Evolutionary conservation across 2,113 vertebrate genomes (phyloP).

Genomic region (Carlito syrichta): DNA sequence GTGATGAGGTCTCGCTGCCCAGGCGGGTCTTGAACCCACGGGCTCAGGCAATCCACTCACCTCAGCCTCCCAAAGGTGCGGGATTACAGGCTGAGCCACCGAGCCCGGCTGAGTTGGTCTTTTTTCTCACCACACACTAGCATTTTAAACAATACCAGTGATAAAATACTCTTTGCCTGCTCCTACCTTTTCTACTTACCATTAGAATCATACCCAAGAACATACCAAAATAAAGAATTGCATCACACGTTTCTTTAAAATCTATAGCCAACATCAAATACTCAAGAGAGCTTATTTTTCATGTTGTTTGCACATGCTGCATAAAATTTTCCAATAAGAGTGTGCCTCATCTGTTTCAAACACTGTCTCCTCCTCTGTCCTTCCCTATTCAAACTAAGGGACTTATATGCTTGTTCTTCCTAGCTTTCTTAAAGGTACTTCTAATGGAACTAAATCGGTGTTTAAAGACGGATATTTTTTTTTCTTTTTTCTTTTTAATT

Average conservation of each 20-base stretch:
- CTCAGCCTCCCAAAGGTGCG: too few relatives aligned
- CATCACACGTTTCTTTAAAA: background rate
- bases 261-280: background rate
- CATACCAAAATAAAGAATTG: background rate
- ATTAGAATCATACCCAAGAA: background rate
- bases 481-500: background rate
- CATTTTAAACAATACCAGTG: background rate
- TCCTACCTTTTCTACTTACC: background rate
- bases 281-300: background rate
- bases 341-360: background rate
- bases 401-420: background rate
- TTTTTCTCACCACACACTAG: background rate
- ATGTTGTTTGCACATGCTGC: background rate
- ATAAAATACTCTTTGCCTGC: background rate
- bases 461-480: background rate
- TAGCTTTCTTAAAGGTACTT: background rate
- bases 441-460: background rate
- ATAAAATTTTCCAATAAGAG: background rate
- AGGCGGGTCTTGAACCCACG: too few relatives aligned
- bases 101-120: too few relatives aligned
- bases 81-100: too few relatives aligned
- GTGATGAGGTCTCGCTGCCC: too few relatives aligned
- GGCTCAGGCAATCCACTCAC: too few relatives aligned
- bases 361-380: background rate
- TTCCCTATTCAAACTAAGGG: background rate